phyloP scores from a whole-genome alignment of 2,888 invertebrate genomes.

The Eledona agricola region DNA sequence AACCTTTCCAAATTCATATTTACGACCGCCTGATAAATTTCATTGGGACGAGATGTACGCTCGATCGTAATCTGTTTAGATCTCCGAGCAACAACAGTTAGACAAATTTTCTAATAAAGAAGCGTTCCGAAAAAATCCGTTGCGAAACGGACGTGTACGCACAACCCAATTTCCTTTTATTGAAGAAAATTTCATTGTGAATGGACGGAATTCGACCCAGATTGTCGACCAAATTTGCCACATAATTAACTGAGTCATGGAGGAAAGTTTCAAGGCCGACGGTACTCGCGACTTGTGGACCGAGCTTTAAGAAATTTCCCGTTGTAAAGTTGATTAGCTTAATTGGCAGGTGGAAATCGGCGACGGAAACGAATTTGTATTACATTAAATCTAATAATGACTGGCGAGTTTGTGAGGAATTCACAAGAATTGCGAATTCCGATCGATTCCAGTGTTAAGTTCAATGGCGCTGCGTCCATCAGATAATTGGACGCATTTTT shows the following conservation, averaged over 20 bases:
- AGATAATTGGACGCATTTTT: slow-evolving; percentile 24
- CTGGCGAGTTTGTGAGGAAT: slow-evolving; percentile 9
- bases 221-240: slow-evolving; percentile 11
- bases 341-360: too few relatives aligned
- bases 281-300: too few relatives aligned
- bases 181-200: slow-evolving; percentile 2
- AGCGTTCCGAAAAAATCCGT: slow-evolving; percentile 11
- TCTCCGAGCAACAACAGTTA: slow-evolving; percentile 1
- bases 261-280: too few relatives aligned
- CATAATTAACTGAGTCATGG: too few relatives aligned
- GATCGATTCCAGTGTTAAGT: slow-evolving; percentile 23
- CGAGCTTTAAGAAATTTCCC: too few relatives aligned
- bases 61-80: slow-evolving; percentile 7
- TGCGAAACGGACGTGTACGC: slow-evolving; percentile 3
- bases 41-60: slow-evolving; percentile 5
- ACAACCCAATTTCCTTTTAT: slow-evolving; percentile 7
- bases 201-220: slow-evolving; percentile 17
- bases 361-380: too few relatives aligned
- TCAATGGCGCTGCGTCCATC: slow-evolving; percentile 24
- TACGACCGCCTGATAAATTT: slow-evolving; percentile 16
- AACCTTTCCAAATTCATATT: slow-evolving; percentile 28
- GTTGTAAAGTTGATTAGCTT: too few relatives aligned
- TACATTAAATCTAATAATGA: slow-evolving; percentile 20
- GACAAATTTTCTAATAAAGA: slow-evolving; percentile 4
- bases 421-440: slow-evolving; percentile 20